Percentiles rank a stretch among this genome's conserved stretches.
These are phyloP conservation scores for Hydriomena furcata DNA, from an alignment of 2,888 invertebrate genomes.

Conservation along the genomic window DNA sequence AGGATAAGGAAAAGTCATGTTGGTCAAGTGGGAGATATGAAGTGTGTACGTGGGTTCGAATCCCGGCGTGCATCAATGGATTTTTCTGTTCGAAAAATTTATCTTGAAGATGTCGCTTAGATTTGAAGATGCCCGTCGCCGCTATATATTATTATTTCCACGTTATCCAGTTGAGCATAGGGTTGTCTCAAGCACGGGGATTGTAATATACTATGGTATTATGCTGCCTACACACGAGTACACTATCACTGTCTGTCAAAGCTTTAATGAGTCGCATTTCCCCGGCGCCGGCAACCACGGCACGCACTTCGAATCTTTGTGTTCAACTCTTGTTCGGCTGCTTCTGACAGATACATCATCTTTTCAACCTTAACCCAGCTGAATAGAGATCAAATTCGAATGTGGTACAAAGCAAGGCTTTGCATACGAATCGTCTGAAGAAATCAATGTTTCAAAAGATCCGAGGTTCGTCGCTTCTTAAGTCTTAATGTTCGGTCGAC, in stretches of 20 bases:
- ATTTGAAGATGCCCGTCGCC: no score
- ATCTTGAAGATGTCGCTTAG: no score
- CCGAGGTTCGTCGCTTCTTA: constrained; percentile 23
- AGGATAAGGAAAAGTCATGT: no score
- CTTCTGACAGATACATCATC: constrained; percentile 42
- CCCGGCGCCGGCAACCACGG: constrained; percentile 42
- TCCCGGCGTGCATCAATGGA: no score
- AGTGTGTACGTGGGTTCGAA: no score
- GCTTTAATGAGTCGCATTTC: constrained; percentile 51
- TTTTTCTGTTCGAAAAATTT: no score
- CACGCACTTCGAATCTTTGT: constrained; percentile 52
- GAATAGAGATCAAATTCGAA: constrained; percentile 12
- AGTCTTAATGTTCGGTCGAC: constrained; percentile 29
- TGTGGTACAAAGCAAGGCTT: constrained; percentile 22
- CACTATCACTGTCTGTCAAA: constrained; percentile 36
- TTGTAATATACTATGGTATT: no score
- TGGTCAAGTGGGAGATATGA: no score
- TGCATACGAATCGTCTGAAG: constrained; percentile 52
- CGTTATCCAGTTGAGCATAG: no score
- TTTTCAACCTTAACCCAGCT: constrained; percentile 12
- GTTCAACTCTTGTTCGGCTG: constrained; percentile 46
- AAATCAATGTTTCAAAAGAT: constrained; percentile 43
- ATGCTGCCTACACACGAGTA: no score
- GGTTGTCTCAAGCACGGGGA: no score
- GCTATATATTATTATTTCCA: no score